Evolutionary conservation across 1,140 invertebrate species (phyloP), one percentile per base, ranked within the genome.

Genomic region (Eumaeus atala): DNA sequence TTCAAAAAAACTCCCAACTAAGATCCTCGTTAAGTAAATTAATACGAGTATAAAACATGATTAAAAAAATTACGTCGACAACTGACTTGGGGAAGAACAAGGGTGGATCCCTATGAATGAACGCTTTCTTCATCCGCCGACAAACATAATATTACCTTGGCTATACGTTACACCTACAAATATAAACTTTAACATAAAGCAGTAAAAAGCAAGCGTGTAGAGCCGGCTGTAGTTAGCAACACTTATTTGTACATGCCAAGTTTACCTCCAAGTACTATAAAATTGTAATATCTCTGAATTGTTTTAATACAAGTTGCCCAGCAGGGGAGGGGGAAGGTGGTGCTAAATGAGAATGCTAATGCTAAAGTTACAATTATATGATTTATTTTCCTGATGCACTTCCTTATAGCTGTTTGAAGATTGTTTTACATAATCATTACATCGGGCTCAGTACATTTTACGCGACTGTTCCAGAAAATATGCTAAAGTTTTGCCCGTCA

Each of bases 11-110:
- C 61, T 61, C 58, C 65, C 62, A 48, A 65, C 67, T 77, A 74
- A 83, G 74, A 74, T 51, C 63, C 70, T 82, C 77, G 76, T 86
- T 86, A 84, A 83, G 67, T 80, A 84, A 86, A 86, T 86, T 86
- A 86, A 86, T 86, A 82, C 69, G 70, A 74, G 70, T 75, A 86
- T 86, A 86, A 84, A 86, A 70, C 72, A 86, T 84, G 80, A 86
- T 86, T 84, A 83, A 86, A 86, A 86, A 86, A 86, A 86, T 86
- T 81, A 83, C 74, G 65, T 67, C 72, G 74, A 83, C 73, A 77
- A 69, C 67, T 63, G 62, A 58, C 66, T 55, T 65, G 65, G 70
- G 69, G 69, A 58, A 62, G 48, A 57, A 67, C 67, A 62, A 73
- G 80, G 81, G 79, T 54, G 60, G 72, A 70, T 77, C 78, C 79